Base-by-base conservation (phyloP, 2,888 invertebrate genomes). In the Mythimna lalbum region DNA sequence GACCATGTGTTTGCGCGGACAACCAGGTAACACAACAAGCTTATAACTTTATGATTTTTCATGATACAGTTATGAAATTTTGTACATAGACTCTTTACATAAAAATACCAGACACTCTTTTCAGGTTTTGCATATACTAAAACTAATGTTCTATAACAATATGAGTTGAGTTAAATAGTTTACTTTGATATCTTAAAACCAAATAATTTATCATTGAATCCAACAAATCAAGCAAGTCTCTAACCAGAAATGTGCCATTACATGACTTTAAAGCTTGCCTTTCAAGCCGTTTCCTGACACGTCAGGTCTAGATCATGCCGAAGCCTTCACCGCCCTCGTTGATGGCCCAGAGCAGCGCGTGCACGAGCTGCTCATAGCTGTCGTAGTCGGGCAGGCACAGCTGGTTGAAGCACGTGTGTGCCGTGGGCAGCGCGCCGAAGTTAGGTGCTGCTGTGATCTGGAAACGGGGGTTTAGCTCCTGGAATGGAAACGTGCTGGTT, bases 381-480 rank as follows among this genome's bases (percentile, higher is more conserved):
- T 99, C 99, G 95, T 99, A 99, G 94, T 99, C 99, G 31, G 99
- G 99, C 89, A 99, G 96, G 95, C 99, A 99, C 76, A 99, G 97
- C 96, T 99, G 99, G 97, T 99, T 99, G 96, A 99, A 99, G 96
- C 99, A 99, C 63, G 99, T 99, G 94, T 99, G 99, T 39, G 99
- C 99, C 3, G 99, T 98, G 57, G 99, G 99, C 86, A 99, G 96
- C 89, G 98, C 98, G 73, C 98, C 99, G 94, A 98, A 98, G 33
- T 98, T 98, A 0, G 98, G 98, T 63, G 98, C 98, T 12, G 98
- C 98, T 2, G 98, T 98, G 80, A 99, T 98, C 94, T 99, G 99
- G 96, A 99, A 99, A 71, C 98, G 97, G 3, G 99, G 99, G 93
- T 97, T 98, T 43, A 99, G 96, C 90, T 99, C 99, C 92, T 97